Evolutionary conservation across 2,113 vertebrate genomes (phyloP), one percentile per base, ranked within the genome.

Genomic region (Crotalus helleri): DNA sequence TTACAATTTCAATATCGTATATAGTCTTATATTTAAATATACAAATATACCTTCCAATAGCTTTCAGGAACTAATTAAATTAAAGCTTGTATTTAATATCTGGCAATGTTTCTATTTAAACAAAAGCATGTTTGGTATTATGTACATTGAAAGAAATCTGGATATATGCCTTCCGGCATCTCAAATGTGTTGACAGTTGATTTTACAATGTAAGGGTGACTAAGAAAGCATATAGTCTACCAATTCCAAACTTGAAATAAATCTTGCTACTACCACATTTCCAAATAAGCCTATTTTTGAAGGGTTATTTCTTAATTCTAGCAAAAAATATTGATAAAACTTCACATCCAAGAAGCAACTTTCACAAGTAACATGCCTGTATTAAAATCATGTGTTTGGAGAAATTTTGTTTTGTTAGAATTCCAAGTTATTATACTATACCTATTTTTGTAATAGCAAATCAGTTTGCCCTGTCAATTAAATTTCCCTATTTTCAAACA

Each of bases 241-340:
- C 96, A 95, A 95, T 95, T 94, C 95, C 93, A 91, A 94, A 93
- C 44, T 58, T 17, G 74, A 95, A 97, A 97, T 97, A 96, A 97
- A 97, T 97, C 96, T 95, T 94, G 92, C 39, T 95, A 93, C 96
- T 91, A 87, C 92, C 93, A 95, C 96, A 94, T 93, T 97, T 96
- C 92, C 95, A 93, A 95, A 95, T 94, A 91, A 95, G 95, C 92
- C 94, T 96, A 97, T 97, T 94, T 91, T 95, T 90, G 97, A 97
- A 96, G 95, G 6, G 97, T 89, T 97, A 21, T 97, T 97, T 97
- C 5, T 96, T 96, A 95, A 97, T 97, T 97, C 95, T 95, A 96
- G 97, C 97, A 97, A 97, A 97, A 98, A 97, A 97, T 97, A 97
- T 97, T 97, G 97, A 98, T 97, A 96, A 97, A 98, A 96, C 97